Evolutionary conservation across 2,797 vertebrate species (phyloP).

Genomic region (Smutsia gigantea): DNA sequence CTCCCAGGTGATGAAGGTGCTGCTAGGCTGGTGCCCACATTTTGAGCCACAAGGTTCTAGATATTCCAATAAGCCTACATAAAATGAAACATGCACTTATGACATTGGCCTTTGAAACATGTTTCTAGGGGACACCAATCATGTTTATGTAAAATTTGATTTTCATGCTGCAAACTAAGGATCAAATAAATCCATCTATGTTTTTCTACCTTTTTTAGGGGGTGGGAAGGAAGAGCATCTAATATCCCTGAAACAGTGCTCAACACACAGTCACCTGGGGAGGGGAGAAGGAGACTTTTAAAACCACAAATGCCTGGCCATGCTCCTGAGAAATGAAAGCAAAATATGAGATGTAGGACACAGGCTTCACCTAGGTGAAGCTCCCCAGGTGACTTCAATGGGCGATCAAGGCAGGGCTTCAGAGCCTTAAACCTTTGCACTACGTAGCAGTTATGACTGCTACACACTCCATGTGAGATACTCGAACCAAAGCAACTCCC

Average conservation of each 20-base stretch:
- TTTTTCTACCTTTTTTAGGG: too few species aligned
- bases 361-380: rapidly evolving
- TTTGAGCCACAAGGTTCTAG: not conserved
- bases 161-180: not conserved
- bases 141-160: not conserved
- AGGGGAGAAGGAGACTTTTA: not conserved
- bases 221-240: not conserved
- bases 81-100: not conserved
- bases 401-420: not conserved
- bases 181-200: not conserved
- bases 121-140: not conserved
- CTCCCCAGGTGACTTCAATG: rapidly evolving
- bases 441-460: rapidly evolving
- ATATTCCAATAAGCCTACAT: not conserved
- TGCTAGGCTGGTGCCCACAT: rapidly evolving
- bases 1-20: rapidly evolving
- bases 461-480: rapidly evolving
- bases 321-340: not conserved
- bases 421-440: not conserved
- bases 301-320: not conserved
- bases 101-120: not conserved
- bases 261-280: rapidly evolving
- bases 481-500: not conserved
- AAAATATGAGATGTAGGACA: rapidly evolving
- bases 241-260: not conserved